phyloP scores from a whole-genome alignment of 2,113 vertebrate genomes.

The Cyprinodon brontotheroides region DNA sequence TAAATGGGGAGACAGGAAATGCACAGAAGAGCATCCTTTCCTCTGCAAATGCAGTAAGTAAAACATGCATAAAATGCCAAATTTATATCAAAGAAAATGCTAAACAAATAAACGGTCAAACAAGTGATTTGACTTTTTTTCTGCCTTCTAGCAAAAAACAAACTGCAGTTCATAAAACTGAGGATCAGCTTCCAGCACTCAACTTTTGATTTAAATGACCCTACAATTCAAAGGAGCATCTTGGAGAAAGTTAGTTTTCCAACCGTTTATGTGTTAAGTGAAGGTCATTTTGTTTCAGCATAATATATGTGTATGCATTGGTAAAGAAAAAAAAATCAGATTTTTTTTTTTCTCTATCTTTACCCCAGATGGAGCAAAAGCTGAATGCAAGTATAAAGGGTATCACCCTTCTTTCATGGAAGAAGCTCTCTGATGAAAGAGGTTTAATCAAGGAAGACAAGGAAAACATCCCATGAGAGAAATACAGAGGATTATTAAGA shows the following conservation, averaged over 20 bases:
- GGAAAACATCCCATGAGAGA: background rate
- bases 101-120: background rate
- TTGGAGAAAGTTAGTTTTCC: constrained; percentile 11
- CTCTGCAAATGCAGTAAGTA: constrained; percentile 19
- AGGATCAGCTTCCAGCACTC: background rate
- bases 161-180: background rate
- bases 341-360: background rate
- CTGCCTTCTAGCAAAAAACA: background rate
- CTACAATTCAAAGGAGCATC: background rate
- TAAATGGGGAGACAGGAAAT: background rate
- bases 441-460: background rate
- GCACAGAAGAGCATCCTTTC: background rate
- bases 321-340: background rate
- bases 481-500: background rate
- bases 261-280: background rate
- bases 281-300: background rate
- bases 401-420: background rate
- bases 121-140: background rate
- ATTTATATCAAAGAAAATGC: background rate
- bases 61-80: background rate
- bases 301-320: background rate
- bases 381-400: background rate
- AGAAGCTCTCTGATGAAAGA: background rate
- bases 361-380: background rate
- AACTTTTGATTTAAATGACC: background rate